Conservation (phyloP, 2,797 vertebrate species). For the Darevskia nairensis region DNA sequence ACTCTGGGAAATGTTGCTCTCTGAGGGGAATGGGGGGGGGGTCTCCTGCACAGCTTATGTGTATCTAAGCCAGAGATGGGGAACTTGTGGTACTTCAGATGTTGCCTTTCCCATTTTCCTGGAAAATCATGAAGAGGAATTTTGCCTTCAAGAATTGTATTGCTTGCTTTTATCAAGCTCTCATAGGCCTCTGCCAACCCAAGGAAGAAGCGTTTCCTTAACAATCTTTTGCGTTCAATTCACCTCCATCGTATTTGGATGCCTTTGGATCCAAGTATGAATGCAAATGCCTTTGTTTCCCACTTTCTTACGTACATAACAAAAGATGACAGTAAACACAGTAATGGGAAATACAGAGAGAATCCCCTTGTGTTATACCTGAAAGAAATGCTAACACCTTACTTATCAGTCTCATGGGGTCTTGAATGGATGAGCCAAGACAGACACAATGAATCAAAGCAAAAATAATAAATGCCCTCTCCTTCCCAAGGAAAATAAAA, state of each 20-base stretch:
- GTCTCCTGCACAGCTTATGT: no score
- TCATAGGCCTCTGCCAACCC: not conserved
- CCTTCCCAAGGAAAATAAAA: conserved; percentile 35
- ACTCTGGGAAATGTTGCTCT: no score
- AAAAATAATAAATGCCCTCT: not conserved
- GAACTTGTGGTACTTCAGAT: no score
- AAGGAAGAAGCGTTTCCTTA: not conserved
- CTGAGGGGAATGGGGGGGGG: no score
- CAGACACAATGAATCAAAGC: not conserved
- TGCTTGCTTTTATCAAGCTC: not conserved
- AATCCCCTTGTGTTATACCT: conserved; percentile 37
- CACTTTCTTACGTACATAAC: conserved; percentile 5
- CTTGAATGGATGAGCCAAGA: conserved; percentile 10
- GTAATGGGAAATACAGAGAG: conserved; percentile 42
- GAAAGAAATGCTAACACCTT: not conserved
- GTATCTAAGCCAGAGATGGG: no score
- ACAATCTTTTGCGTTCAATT: conserved; percentile 8
- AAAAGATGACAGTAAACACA: conserved; percentile 29
- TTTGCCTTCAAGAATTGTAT: not conserved
- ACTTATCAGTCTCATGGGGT: conserved; percentile 22
- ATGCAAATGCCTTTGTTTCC: conserved; percentile 9
- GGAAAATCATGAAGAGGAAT: not conserved
- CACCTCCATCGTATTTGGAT: not conserved
- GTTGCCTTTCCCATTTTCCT: not conserved
- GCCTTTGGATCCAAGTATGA: conserved; percentile 6